Conservation (phyloP, 2,113 vertebrate species). For the Chloropsis cyanopogon region DNA sequence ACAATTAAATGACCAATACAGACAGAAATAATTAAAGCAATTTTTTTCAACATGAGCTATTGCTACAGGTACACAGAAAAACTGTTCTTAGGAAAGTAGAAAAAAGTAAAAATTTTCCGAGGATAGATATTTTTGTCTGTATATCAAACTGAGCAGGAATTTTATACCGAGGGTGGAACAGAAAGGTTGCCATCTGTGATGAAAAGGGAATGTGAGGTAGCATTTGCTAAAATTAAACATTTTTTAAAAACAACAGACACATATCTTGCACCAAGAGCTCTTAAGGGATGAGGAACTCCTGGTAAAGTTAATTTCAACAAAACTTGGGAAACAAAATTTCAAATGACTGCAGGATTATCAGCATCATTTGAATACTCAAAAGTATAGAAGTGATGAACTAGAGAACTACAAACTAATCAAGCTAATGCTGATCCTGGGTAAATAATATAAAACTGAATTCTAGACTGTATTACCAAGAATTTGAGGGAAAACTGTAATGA, state of each 20-base stretch:
- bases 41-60: neutral
- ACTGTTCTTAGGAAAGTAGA: neutral
- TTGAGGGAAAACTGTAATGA: neutral
- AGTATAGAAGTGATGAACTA: neutral
- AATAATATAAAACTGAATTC: neutral
- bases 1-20: constrained; percentile 27
- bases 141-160: constrained; percentile 47
- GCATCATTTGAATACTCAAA: neutral
- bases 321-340: neutral
- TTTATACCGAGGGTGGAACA: constrained; percentile 47
- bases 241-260: constrained; percentile 54
- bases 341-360: neutral
- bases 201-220: constrained; percentile 61
- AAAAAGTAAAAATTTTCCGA: neutral
- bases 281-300: constrained; percentile 5
- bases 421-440: neutral
- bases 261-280: neutral
- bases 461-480: neutral
- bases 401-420: neutral
- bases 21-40: neutral
- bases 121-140: constrained; percentile 46
- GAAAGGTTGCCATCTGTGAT: constrained; percentile 66
- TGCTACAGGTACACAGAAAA: neutral
- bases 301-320: constrained; percentile 29
- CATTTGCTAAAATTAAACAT: constrained; percentile 65